A percentile compares a stretch with the other conserved stretches of the same genome.
Evolutionary conservation across 2,888 invertebrate species (phyloP).

Genomic region (Tenthredo scrophulariae): DNA sequence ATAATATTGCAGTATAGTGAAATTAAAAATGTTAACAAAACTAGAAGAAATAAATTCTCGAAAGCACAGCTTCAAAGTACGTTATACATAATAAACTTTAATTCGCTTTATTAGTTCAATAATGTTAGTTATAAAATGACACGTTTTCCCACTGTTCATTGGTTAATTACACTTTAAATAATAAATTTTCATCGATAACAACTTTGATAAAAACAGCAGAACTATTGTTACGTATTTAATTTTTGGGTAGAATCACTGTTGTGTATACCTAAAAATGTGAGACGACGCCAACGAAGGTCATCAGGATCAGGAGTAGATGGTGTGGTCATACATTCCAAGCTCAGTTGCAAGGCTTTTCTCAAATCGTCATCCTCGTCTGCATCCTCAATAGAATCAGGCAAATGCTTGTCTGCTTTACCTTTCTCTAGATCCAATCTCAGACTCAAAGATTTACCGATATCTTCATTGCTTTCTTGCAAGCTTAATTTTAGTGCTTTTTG

Average conservation of each 20-base stretch:
- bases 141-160: constrained; percentile 55
- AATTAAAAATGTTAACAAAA: neutral
- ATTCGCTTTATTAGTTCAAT: constrained; percentile 54
- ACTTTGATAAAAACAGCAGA: constrained; percentile 56
- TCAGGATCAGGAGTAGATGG: constrained; percentile 75
- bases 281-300: constrained; percentile 71
- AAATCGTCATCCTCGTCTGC: constrained; percentile 77
- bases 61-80: neutral
- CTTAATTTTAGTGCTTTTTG: constrained; percentile 80
- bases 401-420: constrained; percentile 55
- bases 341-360: constrained; percentile 79
- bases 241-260: constrained; percentile 71
- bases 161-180: constrained; percentile 65
- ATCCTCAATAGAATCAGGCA: constrained; percentile 61
- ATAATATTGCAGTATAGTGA: neutral
- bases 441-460: constrained; percentile 64
- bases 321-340: constrained; percentile 77
- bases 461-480: constrained; percentile 74
- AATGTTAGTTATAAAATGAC: constrained; percentile 66
- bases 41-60: constrained; percentile 32
- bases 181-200: constrained; percentile 62
- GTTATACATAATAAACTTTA: constrained; percentile 50
- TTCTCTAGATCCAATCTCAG: constrained; percentile 64
- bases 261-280: constrained; percentile 68
- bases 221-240: constrained; percentile 73